Evolutionary conservation across 2,888 invertebrate genomes (phyloP), one percentile per base, ranked within the genome.

Genomic region (Drosophila quinaria): DNA sequence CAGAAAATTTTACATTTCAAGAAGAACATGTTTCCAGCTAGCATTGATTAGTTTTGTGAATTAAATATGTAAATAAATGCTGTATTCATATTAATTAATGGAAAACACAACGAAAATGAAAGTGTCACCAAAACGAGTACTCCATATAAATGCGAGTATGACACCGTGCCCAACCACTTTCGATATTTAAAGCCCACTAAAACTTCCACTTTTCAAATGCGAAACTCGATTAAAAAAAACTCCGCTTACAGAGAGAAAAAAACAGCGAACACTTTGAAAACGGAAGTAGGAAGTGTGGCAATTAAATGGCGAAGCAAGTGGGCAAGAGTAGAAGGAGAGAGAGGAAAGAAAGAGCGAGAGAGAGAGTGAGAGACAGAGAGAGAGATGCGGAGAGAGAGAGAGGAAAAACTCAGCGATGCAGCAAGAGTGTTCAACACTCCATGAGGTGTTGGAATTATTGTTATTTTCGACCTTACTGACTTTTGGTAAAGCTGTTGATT

Each of bases 221-320:
- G 39, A 56, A 41, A 61, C 33, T 51, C 33, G 10, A 17, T 61
- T 35, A n/a, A n/a, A 49, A 29, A 31, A 31, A 58, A 52, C n/a
- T 39, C 22, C 42, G 37, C 44, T 29, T 6, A 13, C 13, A n/a
- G 42, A 47, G 35, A 37, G 13, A 35, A 61, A 67, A 67, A 61
- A 62, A 47, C n/a, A 37, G 59, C 35, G 33, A 60, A 60, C 52
- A 46, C 68, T 72, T 70, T 49, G 19, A 74, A 73, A 87, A 67
- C 81, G 81, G 81, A 81, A 87, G 74, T 83, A 51, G 78, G 82
- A 81, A 84, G 82, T 84, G 79, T 69, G 74, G 85, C 79, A 83
- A 83, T 84, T 83, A 83, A 60, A 65, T 63, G 42, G 64, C 58
- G 60, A 67, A 49, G 37, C 37, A 25, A 35, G 46, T 37, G 22